Base-by-base conservation (phyloP, 2,113 vertebrate genomes). In the Nerophis lumbriciformis region DNA sequence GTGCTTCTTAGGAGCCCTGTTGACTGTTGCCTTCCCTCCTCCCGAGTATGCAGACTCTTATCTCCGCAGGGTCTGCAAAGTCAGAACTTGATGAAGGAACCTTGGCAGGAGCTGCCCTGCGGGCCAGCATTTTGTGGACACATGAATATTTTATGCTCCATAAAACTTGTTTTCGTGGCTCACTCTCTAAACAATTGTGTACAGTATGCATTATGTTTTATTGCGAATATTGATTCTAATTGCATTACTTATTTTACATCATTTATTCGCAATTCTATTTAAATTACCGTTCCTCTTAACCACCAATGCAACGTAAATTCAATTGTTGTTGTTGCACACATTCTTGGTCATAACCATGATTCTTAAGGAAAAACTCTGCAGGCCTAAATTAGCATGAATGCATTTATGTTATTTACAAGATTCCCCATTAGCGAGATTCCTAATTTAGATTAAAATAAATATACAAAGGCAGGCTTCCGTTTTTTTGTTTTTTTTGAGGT, bases 81-180 rank as follows among this genome's bases (percentile, higher is more conserved):
- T 8, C 65, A 68, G 59, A 79, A 65, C 69, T 61, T 75, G 69
- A 82, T 55, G 60, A 76, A 77, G 69, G 54, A 78, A 68, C 49
- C 36, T 10, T 44, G 62, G 73, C 68, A 55, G 68, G 48, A 78
- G 39, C 28, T 36, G 36, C 72, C 75, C 75, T 72, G 53, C 28
- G 37, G 70, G 81, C 68, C 11, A 64, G 59, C 61, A 57, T 69
- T 81, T 87, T 78, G 74, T 53, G 73, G 78, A 71, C 54, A 28
- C 70, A 83, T 90, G 69, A 82, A 90, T 89, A 86, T 88, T 89
- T 90, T 47, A 89, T 77, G 9, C 45, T 39, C 55, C 71, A 60
- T 82, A 72, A 88, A 82, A 73, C 79, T 56, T 74, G 76, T 74
- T 65, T 59, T 69, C 57, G 59, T 69, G 64, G 63, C 56, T 76